A percentile compares a stretch with the other conserved stretches of the same genome.
phyloP scores from a whole-genome alignment of 2,888 invertebrate genomes.

The Pyrrhosoma nymphula region DNA sequence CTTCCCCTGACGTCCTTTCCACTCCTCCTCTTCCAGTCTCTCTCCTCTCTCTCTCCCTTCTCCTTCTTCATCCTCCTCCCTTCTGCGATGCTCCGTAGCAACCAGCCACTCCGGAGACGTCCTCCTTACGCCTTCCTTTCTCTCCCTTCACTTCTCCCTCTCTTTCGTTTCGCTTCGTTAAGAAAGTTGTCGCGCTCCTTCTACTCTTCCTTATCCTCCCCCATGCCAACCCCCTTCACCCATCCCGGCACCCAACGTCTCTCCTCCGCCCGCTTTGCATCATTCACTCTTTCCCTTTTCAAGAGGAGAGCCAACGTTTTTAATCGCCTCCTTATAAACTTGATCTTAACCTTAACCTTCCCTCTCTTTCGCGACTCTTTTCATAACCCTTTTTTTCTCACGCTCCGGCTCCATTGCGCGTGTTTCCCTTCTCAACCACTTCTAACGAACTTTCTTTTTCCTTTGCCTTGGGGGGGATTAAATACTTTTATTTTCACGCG shows the following conservation, averaged over 20 bases:
- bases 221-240: too few species aligned
- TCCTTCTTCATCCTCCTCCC: not conserved
- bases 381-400: not conserved
- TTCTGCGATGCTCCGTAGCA: not conserved
- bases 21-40: too few species aligned
- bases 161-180: not conserved
- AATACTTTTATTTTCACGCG: too few species aligned
- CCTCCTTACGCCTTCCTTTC: not conserved
- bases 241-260: too few species aligned
- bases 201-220: too few species aligned
- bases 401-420: not conserved
- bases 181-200: not conserved
- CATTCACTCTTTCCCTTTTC: not conserved
- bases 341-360: slow-evolving; percentile 18
- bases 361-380: not conserved
- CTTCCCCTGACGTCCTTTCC: not conserved
- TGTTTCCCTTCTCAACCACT: not conserved
- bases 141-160: not conserved
- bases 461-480: too few species aligned
- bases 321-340: slow-evolving; percentile 15
- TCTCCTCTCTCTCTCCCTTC: not conserved
- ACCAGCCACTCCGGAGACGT: slow-evolving; percentile 1
- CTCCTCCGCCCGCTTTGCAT: too few species aligned
- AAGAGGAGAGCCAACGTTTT: not conserved
- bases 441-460: not conserved